phyloP scores from a whole-genome alignment of 92 coral and sea anemone genomes.

The Siderastrea siderea region DNA sequence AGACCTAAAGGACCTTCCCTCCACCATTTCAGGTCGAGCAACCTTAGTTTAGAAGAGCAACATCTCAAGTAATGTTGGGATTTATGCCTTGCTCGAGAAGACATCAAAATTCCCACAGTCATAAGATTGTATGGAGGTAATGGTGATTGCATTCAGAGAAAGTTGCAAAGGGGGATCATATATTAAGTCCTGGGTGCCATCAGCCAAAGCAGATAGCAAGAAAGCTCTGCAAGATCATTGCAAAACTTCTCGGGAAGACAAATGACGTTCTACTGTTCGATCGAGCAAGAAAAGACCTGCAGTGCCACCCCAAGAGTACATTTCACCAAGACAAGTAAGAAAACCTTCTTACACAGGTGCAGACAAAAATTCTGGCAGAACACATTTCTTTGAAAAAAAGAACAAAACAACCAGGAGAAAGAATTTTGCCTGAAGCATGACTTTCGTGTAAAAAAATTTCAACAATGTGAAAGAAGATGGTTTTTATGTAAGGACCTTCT shows the following conservation, averaged over 20 bases:
- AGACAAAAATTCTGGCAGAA: not conserved
- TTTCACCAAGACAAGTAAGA: not conserved
- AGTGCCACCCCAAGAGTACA: not conserved
- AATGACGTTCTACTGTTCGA: conserved; percentile 6
- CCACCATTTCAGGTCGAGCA: too few relatives aligned
- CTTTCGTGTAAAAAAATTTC: not conserved
- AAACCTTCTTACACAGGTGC: conserved; percentile 1
- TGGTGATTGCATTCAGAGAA: conserved; percentile 21
- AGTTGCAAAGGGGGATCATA: too few relatives aligned
- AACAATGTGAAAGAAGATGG: not conserved
- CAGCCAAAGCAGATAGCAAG: not conserved
- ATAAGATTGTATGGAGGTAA: conserved; percentile 37
- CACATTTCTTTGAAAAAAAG: not conserved
- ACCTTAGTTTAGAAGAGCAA: conserved; percentile 57
- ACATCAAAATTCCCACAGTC: conserved; percentile 22
- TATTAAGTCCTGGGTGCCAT: not conserved
- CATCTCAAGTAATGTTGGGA: conserved; percentile 47
- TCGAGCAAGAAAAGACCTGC: not conserved
- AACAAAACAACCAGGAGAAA: conserved; percentile 4
- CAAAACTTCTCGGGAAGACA: conserved; percentile 15
- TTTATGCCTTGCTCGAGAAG: conserved; percentile 11
- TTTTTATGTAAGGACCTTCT: too few relatives aligned
- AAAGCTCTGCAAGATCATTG: conserved; percentile 40
- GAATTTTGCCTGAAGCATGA: not conserved
- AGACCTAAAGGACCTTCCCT: too few relatives aligned